Conservation (phyloP, 2,888 invertebrate species). For the Villa cingulata region DNA sequence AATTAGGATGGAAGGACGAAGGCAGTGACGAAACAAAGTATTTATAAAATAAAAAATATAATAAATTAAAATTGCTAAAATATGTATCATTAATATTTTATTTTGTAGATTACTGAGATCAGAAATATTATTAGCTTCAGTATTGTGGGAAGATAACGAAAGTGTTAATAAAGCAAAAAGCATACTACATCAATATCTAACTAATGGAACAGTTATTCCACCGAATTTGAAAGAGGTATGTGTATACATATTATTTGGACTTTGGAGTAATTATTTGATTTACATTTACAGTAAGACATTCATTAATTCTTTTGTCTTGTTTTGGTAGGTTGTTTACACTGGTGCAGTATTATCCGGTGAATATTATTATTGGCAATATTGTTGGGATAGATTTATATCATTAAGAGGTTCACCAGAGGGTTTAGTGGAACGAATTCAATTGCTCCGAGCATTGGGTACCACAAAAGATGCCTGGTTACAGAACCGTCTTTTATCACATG, state of each 20-base stretch:
- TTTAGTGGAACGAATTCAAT: conserved; percentile 34
- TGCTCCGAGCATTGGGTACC: conserved; percentile 32
- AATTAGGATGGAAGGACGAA: conserved; percentile 32
- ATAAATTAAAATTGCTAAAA: not conserved
- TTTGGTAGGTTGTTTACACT: conserved; percentile 33
- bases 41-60: not conserved
- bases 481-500: conserved; percentile 35
- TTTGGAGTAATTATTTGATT: not conserved
- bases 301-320: not conserved
- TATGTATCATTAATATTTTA: not conserved
- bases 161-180: conserved; percentile 31
- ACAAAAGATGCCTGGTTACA: conserved; percentile 38
- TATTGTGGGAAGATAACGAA: conserved; percentile 35
- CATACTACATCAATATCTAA: conserved; percentile 31
- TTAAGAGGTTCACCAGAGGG: conserved; percentile 32
- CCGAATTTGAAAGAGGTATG: conserved; percentile 34
- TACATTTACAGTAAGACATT: too few species aligned
- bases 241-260: not conserved
- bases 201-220: conserved; percentile 29
- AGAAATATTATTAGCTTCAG: conserved; percentile 31
- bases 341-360: conserved; percentile 36
- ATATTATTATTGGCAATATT: conserved; percentile 36
- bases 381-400: conserved; percentile 33
- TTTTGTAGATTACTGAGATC: conserved; percentile 30
- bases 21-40: conserved; percentile 31